Conservation (phyloP, 2,888 invertebrate species). For the Polia nebulosa region DNA sequence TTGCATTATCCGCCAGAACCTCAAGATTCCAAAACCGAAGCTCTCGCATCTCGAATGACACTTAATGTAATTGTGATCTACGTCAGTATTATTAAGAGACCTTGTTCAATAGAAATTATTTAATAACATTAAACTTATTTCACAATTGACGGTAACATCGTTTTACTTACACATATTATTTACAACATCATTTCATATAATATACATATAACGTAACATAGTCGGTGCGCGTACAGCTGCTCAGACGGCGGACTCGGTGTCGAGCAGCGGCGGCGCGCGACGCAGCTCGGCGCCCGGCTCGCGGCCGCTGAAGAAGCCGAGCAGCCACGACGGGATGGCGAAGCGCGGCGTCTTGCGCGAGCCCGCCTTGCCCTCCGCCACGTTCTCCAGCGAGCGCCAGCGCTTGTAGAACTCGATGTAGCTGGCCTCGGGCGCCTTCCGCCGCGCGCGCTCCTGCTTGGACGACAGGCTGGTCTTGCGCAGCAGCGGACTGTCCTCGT, state of each 20-base stretch:
- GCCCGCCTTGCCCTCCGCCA: conserved; percentile 83
- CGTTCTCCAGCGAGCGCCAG: conserved; percentile 95
- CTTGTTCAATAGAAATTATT: conserved; percentile 90
- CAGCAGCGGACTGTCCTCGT: conserved; percentile 88
- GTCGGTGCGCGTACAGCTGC: conserved; percentile 12
- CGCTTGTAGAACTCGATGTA: conserved; percentile 92
- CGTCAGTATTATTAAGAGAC: conserved; percentile 90
- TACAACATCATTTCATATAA: conserved; percentile 88
- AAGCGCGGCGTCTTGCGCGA: conserved; percentile 92
- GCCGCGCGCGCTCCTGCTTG: conserved; percentile 81
- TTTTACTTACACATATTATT: conserved; percentile 91
- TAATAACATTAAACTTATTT: conserved; percentile 91
- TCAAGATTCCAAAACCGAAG: conserved; percentile 26
- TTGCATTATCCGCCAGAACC: conserved; percentile 6
- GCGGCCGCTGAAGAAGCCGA: conserved; percentile 92
- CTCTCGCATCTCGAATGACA: conserved; percentile 56
- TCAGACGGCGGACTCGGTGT: conserved; percentile 89
- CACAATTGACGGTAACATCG: conserved; percentile 91
- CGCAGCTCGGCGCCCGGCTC: conserved; percentile 92
- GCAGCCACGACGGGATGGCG: conserved; percentile 94
- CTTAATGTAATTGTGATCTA: conserved; percentile 83
- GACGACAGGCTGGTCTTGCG: conserved; percentile 84
- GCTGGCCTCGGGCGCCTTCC: conserved; percentile 84
- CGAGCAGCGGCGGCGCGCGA: conserved; percentile 86
- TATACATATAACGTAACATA: conserved; percentile 71